Evolutionary conservation across 1,140 invertebrate genomes (phyloP), one percentile per base, ranked within the genome.

Genomic region (Spodoptera frugiperda): DNA sequence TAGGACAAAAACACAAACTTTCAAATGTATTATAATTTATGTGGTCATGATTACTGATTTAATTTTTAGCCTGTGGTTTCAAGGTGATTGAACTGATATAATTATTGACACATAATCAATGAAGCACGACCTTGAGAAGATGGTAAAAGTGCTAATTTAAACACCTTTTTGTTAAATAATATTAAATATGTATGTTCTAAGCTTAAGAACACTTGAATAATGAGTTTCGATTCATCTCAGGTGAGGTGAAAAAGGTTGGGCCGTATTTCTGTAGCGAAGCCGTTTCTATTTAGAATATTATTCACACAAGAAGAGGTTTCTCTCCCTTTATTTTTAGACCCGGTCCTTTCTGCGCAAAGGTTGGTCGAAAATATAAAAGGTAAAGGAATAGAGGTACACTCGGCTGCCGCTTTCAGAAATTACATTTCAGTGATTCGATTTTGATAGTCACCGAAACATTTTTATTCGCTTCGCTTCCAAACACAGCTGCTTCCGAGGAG

Each of bases 391-490:
- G 48, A 53, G 30, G 21, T 8, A 14, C 21, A 14, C 8, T 48
- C 15, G 15, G 21, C 65, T 10, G 21, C 25, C 19, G 49, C 17
- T 68, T 51, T 53, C n/a, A 39, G 5, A 68, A 68, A 68, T 51
- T 33, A 11, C n/a, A 21, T 53, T 39, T 53, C 65, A 25, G 65
- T 48, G 44, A 73, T 61, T 61, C 14, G 44, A 48, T 61, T 73
- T 49, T 33, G 70, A 48, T 72, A 57, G 70, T 57, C 33, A 57
- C 39, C 54, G 39, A 11, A 72, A 57, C 55, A 73, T 19, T 25
- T 39, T 59, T 61, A 49, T 73, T 73, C 71, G 71, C 48, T 61
- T 19, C 55, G 55, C 71, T 51, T 61, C 44, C 48, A 71, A 71
- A 61, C 46, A 73, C 55, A 49, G 71, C 55, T 73, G 71, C n/a